Evolutionary conservation across 1,140 invertebrate species (phyloP).

Genomic region (Harlomillsia oculata): DNA sequence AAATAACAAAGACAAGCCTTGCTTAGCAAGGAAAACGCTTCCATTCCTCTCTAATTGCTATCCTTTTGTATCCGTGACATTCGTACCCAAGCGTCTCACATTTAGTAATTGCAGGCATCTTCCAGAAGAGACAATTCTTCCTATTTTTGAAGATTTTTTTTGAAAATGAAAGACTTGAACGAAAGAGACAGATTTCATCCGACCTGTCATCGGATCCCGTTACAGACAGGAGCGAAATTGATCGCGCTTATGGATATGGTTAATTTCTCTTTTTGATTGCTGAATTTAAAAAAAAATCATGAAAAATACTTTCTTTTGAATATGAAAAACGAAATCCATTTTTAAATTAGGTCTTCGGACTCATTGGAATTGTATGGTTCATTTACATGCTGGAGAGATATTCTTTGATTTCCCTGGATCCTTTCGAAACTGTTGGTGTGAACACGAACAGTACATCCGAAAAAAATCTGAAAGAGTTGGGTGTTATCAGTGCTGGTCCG

Average conservation of each 20-base stretch:
- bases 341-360: conserved; percentile 12
- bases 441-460: not conserved
- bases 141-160: too few species aligned
- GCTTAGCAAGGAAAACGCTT: too few species aligned
- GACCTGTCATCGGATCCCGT: conserved; percentile 9
- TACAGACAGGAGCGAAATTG: conserved; percentile 4
- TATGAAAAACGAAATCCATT: not conserved
- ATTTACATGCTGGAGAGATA: conserved; percentile 10
- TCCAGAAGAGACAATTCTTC: too few species aligned
- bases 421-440: conserved; percentile 8
- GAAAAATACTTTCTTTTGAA: not conserved
- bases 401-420: conserved; percentile 10
- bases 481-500: not conserved
- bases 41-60: too few species aligned
- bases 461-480: not conserved
- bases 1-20: too few species aligned
- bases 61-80: too few species aligned
- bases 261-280: not conserved
- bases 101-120: too few species aligned
- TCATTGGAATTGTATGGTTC: conserved; percentile 19
- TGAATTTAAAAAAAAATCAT: not conserved
- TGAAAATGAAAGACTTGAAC: too few species aligned
- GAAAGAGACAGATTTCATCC: too few species aligned
- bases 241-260: conserved; percentile 20
- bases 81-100: too few species aligned